phyloP scores from a whole-genome alignment of 1,140 invertebrate species.

The Conus ventricosus region DNA sequence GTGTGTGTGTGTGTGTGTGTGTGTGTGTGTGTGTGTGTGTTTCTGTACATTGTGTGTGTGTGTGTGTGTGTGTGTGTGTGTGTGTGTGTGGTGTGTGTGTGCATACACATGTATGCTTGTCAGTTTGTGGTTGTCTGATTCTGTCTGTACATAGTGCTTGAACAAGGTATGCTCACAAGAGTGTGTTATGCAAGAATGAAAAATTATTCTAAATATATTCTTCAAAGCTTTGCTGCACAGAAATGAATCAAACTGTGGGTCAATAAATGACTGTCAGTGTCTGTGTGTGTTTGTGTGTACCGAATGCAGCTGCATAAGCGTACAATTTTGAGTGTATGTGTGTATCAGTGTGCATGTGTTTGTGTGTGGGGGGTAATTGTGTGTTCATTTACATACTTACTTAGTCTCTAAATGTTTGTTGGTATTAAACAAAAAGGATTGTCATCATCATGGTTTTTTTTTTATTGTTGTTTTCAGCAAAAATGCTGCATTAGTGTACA shows the following conservation, averaged over 20 bases:
- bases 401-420: no score
- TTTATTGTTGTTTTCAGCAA: constrained; percentile 62
- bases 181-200: not conserved
- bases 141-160: not conserved
- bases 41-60: not conserved
- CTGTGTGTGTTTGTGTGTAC: no score
- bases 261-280: no score
- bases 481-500: constrained; percentile 82
- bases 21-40: not conserved
- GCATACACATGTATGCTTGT: not conserved
- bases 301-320: no score
- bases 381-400: no score
- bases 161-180: no score
- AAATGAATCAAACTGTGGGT: no score
- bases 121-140: not conserved
- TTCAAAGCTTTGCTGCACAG: no score
- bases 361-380: not conserved
- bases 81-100: not conserved
- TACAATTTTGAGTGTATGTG: not conserved
- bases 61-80: not conserved
- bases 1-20: not conserved
- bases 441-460: not conserved
- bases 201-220: no score
- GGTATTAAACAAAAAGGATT: no score
- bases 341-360: not conserved